A percentile compares a stretch with the other conserved stretches of the same genome.
phyloP scores from a whole-genome alignment of 2,888 invertebrate genomes.

The Apotomis betuletana region DNA sequence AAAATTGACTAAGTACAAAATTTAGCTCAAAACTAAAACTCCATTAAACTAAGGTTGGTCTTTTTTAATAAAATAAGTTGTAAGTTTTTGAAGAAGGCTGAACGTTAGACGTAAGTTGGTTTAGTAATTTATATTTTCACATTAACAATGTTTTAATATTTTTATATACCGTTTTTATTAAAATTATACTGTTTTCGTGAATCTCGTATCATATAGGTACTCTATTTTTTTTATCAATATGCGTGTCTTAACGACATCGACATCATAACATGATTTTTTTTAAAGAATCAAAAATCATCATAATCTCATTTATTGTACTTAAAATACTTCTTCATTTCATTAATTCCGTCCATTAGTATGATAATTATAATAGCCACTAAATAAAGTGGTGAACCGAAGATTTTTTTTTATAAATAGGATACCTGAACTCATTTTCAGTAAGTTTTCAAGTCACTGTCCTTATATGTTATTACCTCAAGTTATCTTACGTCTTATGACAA shows the following conservation, averaged over 20 bases:
- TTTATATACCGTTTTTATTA: background rate
- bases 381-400: too few relatives aligned
- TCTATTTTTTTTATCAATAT: too few relatives aligned
- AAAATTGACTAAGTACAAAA: background rate
- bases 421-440: background rate
- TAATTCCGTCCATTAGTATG: too few relatives aligned
- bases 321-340: background rate
- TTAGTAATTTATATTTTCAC: conserved; percentile 24
- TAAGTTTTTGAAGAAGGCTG: conserved; percentile 43
- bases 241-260: too few relatives aligned
- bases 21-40: too few relatives aligned
- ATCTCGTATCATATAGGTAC: too few relatives aligned
- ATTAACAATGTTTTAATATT: background rate
- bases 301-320: background rate
- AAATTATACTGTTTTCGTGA: too few relatives aligned
- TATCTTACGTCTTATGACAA: conserved; percentile 1
- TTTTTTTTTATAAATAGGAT: too few relatives aligned
- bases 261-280: too few relatives aligned
- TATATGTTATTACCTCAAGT: conserved; percentile 21
- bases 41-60: background rate
- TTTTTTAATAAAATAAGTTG: conserved; percentile 8
- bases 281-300: too few relatives aligned
- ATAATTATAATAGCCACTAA: too few relatives aligned
- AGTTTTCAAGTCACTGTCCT: conserved; percentile 1
- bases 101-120: conserved; percentile 42